A percentile compares a stretch with the other conserved stretches of the same genome.
Conservation (phyloP, 2,888 invertebrate species). For the Eupithecia centaureata region DNA sequence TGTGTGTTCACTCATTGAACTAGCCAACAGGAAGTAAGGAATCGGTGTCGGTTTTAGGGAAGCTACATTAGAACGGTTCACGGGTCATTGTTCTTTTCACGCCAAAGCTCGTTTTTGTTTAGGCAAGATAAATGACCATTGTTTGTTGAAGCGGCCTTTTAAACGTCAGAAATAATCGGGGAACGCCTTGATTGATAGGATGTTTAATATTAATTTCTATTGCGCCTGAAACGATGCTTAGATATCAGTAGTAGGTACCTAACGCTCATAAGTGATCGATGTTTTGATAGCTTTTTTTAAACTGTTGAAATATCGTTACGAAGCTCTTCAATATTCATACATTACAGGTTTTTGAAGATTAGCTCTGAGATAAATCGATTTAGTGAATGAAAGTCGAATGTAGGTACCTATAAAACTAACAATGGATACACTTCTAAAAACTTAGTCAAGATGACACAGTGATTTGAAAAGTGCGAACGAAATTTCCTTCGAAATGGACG, state of each 20-base stretch:
- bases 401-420: constrained; percentile 47
- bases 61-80: constrained; percentile 69
- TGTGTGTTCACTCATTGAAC: constrained; percentile 53
- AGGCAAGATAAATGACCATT: constrained; percentile 70
- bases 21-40: constrained; percentile 76
- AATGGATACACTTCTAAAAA: constrained; percentile 29
- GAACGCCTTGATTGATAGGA: constrained; percentile 18
- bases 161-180: constrained; percentile 49
- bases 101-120: constrained; percentile 65
- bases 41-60: constrained; percentile 80
- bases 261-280: not conserved
- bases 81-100: constrained; percentile 81
- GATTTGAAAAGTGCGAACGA: constrained; percentile 39
- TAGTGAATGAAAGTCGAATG: not conserved
- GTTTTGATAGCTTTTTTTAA: not conserved
- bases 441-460: constrained; percentile 12
- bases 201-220: constrained; percentile 14
- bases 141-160: constrained; percentile 61
- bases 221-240: not conserved
- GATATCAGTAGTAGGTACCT: not conserved
- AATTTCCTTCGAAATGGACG: constrained; percentile 78
- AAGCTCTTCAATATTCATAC: not conserved
- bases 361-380: not conserved
- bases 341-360: not conserved
- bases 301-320: not conserved